Evolutionary conservation across 2,797 vertebrate genomes (phyloP).

Genomic region (Discoglossus pictus): DNA sequence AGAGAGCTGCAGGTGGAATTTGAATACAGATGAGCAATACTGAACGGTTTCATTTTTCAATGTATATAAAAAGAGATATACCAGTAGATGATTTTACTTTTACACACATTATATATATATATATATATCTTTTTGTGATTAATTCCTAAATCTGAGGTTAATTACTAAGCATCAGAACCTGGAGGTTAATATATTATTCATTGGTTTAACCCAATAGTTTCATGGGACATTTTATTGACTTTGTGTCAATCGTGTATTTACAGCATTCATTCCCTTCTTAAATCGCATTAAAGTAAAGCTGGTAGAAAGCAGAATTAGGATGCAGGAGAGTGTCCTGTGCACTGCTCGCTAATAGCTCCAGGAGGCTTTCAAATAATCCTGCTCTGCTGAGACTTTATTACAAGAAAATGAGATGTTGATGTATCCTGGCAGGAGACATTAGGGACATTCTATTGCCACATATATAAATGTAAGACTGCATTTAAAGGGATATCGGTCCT

Average conservation of each 20-base stretch:
- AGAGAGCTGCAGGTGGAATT: too few species aligned
- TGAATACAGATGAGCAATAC: too few species aligned
- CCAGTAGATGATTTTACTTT: not conserved
- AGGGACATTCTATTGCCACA: slow-evolving; percentile 13
- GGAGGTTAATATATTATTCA: slow-evolving; percentile 7
- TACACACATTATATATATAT: not conserved
- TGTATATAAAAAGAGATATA: not conserved
- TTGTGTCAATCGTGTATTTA: slow-evolving; percentile 36
- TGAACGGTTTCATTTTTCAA: too few species aligned
- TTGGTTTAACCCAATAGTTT: not conserved
- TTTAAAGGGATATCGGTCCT: too few species aligned
- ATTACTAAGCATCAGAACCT: slow-evolving; percentile 25
- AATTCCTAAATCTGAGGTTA: slow-evolving; percentile 14
- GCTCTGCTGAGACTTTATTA: slow-evolving; percentile 21
- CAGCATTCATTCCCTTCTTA: slow-evolving; percentile 14
- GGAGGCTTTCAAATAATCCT: not conserved
- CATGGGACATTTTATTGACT: slow-evolving; percentile 33
- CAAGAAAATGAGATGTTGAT: not conserved
- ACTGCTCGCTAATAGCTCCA: not conserved
- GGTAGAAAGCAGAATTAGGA: slow-evolving; percentile 32
- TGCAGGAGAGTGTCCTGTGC: slow-evolving; percentile 5
- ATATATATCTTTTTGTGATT: not conserved
- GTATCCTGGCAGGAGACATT: not conserved
- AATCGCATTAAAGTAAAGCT: slow-evolving; percentile 26
- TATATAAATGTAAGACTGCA: too few species aligned